phyloP scores from a whole-genome alignment of 1,140 invertebrate genomes.

The Sycophaga agraensis region DNA sequence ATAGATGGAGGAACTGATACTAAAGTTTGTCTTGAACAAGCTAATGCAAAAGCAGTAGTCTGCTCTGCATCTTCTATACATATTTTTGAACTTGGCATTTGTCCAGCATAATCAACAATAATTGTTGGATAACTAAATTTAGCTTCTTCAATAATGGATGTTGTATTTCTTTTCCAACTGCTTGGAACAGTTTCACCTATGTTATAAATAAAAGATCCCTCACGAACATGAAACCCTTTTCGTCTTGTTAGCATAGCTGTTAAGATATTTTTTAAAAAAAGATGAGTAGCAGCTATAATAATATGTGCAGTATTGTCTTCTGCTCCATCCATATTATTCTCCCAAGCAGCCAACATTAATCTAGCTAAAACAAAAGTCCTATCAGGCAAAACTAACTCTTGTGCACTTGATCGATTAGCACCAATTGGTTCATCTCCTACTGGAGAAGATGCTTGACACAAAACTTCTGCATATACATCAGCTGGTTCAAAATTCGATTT shows the following conservation, averaged over 20 bases:
- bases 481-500: constrained; percentile 67
- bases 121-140: constrained; percentile 38
- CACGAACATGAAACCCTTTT: constrained; percentile 71
- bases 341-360: constrained; percentile 80
- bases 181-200: constrained; percentile 71
- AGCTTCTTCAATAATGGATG: constrained; percentile 39
- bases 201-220: constrained; percentile 70
- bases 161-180: constrained; percentile 68
- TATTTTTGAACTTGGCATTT: constrained; percentile 46
- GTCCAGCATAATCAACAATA: constrained; percentile 46
- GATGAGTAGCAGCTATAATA: constrained; percentile 72
- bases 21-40: constrained; percentile 49
- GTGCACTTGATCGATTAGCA: constrained; percentile 61
- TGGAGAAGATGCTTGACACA: constrained; percentile 51
- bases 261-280: constrained; percentile 77
- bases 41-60: constrained; percentile 50
- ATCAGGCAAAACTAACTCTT: constrained; percentile 74
- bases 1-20: constrained; percentile 43
- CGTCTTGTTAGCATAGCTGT: constrained; percentile 69
- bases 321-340: constrained; percentile 75
- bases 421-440: constrained; percentile 56
- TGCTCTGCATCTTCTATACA: constrained; percentile 53
- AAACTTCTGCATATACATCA: constrained; percentile 54
- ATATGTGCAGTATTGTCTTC: constrained; percentile 75
- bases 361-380: constrained; percentile 74